Percentiles rank a stretch among this genome's conserved stretches.
These are phyloP conservation scores for Craseonycteris thonglongyai DNA, from an alignment of 2,113 vertebrate species.

Conservation along the genomic window DNA sequence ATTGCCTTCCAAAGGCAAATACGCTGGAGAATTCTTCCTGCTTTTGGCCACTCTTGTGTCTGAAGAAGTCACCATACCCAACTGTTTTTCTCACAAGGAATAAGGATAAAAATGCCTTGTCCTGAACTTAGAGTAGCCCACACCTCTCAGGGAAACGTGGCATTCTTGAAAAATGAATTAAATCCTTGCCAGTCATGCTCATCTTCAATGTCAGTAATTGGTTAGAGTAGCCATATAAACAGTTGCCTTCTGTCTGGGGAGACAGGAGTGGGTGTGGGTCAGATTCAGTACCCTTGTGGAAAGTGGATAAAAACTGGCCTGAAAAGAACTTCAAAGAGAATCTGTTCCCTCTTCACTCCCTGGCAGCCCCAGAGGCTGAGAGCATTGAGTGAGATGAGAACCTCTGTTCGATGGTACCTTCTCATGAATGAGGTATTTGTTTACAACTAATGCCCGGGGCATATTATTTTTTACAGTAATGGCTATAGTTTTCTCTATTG, in stretches of 20 bases:
- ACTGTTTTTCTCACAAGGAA: background rate
- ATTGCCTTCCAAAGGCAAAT: constrained; percentile 66
- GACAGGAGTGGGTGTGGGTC: background rate
- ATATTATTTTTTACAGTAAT: background rate
- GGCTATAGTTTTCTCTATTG: background rate
- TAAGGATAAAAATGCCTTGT: constrained; percentile 25
- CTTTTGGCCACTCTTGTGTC: constrained; percentile 41
- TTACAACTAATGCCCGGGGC: background rate
- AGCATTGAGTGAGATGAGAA: background rate
- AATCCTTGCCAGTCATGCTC: background rate
- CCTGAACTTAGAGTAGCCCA: background rate
- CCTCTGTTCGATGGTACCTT: background rate
- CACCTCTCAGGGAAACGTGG: background rate
- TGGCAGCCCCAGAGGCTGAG: background rate
- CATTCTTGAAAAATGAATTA: background rate
- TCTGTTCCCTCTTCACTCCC: background rate
- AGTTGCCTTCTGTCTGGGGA: background rate
- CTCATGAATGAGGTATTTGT: constrained; percentile 44
- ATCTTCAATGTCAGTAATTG: background rate
- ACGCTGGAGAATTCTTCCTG: constrained; percentile 29
- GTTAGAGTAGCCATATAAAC: background rate
- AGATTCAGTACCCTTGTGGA: background rate
- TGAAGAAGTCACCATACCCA: constrained; percentile 28
- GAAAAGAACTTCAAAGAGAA: background rate
- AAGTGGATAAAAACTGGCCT: background rate